phyloP scores from a whole-genome alignment of 2,797 vertebrate species.

The Pteropus rufus region DNA sequence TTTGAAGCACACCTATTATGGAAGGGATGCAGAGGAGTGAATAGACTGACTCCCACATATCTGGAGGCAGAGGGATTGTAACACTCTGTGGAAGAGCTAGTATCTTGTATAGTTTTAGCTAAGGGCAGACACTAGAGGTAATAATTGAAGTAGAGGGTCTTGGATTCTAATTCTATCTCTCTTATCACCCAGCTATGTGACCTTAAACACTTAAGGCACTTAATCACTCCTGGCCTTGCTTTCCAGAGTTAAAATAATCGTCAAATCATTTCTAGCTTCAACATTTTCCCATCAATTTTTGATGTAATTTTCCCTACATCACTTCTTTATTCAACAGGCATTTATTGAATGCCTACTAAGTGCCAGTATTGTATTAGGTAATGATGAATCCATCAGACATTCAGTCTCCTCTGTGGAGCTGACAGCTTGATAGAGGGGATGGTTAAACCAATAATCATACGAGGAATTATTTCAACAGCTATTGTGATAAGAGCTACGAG shows the following conservation, averaged over 20 bases:
- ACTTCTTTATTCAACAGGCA: not conserved
- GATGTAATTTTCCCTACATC: not conserved
- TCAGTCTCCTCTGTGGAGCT: not conserved
- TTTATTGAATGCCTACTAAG: not conserved
- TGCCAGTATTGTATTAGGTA: not conserved
- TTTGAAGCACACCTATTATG: not conserved
- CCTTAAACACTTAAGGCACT: not conserved
- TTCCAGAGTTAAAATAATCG: not conserved
- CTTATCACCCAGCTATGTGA: not conserved
- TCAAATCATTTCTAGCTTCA: not conserved
- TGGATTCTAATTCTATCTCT: not conserved
- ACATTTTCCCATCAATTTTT: not conserved
- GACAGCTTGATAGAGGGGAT: not conserved
- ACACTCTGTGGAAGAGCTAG: not conserved
- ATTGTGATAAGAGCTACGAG: not conserved
- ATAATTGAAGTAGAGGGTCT: not conserved
- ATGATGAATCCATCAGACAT: not conserved
- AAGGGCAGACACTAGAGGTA: not conserved
- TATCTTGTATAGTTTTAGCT: not conserved
- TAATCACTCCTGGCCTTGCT: not conserved
- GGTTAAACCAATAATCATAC: not conserved
- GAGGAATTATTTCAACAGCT: not conserved
- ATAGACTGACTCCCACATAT: not conserved
- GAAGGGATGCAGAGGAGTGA: not conserved
- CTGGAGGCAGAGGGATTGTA: not conserved